phyloP scores from a whole-genome alignment of 2,113 vertebrate genomes.

The Plestiodon gilberti region DNA sequence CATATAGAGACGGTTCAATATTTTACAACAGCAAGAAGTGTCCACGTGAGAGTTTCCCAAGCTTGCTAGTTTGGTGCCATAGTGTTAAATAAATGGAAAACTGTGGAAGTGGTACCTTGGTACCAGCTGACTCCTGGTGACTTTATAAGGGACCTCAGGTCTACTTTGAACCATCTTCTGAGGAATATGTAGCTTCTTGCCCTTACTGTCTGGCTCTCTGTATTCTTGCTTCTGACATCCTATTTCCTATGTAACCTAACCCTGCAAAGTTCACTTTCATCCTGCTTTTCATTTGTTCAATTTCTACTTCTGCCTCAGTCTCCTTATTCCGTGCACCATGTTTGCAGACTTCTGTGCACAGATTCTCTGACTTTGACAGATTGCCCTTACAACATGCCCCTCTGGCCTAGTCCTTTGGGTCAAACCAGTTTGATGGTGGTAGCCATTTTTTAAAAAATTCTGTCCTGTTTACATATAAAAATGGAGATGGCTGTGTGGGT shows the following conservation, averaged over 20 bases:
- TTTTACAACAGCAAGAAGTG: background rate
- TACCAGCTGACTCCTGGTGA: background rate
- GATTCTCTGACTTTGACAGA: background rate
- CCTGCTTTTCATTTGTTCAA: background rate
- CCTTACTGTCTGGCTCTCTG: background rate
- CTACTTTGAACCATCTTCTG: background rate
- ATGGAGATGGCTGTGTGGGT: background rate
- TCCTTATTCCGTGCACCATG: background rate
- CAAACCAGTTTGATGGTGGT: background rate
- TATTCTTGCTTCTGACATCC: background rate
- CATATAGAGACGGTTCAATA: conserved; percentile 42
- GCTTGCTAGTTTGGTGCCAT: background rate
- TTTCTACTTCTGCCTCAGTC: background rate
- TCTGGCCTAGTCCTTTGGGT: background rate
- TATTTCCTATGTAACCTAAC: background rate
- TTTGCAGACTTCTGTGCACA: background rate
- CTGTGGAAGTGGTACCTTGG: background rate
- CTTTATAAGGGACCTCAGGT: background rate
- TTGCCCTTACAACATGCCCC: background rate
- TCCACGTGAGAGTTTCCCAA: background rate
- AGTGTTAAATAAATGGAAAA: background rate
- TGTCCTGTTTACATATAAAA: background rate
- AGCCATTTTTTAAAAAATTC: background rate
- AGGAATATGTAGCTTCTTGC: background rate
- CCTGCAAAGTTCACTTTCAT: background rate